These are phyloP conservation scores for Siphamia tubifer DNA, from an alignment of 2,113 vertebrate species.

Conservation along the genomic window DNA sequence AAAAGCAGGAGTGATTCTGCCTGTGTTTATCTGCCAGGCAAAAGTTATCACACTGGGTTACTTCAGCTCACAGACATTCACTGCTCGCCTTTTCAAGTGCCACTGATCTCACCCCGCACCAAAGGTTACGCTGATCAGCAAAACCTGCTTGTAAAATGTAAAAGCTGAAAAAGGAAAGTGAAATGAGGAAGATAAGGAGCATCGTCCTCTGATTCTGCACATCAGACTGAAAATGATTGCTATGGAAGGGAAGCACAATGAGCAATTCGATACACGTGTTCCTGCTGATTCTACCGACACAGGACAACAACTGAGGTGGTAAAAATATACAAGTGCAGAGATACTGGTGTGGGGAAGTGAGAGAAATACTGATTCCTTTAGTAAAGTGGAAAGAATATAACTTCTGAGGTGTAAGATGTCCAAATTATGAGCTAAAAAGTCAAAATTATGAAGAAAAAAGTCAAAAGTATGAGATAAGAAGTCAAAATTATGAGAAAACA, in stretches of 20 bases:
- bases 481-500: no score
- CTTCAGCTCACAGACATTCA: conserved; percentile 55
- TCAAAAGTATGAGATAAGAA: no score
- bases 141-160: conserved; percentile 53
- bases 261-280: conserved; percentile 36
- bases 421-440: no score
- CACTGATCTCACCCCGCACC: conserved; percentile 30
- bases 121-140: conserved; percentile 57
- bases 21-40: conserved; percentile 62
- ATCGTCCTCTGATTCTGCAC: conserved; percentile 16
- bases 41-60: conserved; percentile 59
- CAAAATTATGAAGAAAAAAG: no score
- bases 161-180: conserved; percentile 47
- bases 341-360: no score
- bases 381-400: no score
- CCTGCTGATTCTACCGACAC: background rate
- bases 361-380: no score
- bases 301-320: background rate
- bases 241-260: conserved; percentile 27
- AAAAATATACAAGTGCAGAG: no score
- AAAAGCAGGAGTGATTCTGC: conserved; percentile 41
- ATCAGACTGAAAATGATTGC: conserved; percentile 3
- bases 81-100: conserved; percentile 34
- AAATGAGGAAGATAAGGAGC: conserved; percentile 35
- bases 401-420: no score